A percentile compares a stretch with the other conserved stretches of the same genome.
Conservation (phyloP, 2,888 invertebrate species). For the Pseudanteris insignis region DNA sequence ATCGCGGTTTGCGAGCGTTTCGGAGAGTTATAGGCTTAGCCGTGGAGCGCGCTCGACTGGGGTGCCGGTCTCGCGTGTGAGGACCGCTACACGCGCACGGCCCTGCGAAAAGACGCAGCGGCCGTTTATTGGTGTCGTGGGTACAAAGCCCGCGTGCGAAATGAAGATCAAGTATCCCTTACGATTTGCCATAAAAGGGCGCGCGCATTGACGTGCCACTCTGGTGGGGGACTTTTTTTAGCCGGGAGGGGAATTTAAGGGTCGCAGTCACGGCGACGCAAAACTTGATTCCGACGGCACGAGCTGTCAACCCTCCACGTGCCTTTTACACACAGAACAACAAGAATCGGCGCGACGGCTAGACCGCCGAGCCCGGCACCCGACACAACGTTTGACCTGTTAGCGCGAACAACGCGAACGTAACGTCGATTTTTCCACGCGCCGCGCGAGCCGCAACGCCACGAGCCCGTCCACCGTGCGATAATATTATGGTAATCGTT, state of each 20-base stretch:
- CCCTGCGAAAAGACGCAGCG: constrained; percentile 53
- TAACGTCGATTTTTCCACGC: too few relatives aligned
- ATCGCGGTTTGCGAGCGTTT: constrained; percentile 47
- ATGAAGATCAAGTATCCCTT: constrained; percentile 49
- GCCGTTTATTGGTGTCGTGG: constrained; percentile 63
- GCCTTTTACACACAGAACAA: constrained; percentile 43
- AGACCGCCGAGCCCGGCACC: too few relatives aligned
- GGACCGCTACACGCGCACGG: constrained; percentile 38
- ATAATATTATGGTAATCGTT: constrained; percentile 26
- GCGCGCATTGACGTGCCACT: constrained; percentile 38
- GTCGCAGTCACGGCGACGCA: constrained; percentile 21
- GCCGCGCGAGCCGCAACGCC: not conserved
- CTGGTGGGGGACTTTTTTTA: constrained; percentile 30
- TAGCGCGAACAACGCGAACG: too few relatives aligned
- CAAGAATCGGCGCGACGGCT: constrained; percentile 6
- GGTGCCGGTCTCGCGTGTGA: constrained; percentile 11
- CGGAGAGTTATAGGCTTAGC: constrained; percentile 21
- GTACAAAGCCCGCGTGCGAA: constrained; percentile 46
- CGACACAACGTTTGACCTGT: too few relatives aligned
- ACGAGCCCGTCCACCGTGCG: not conserved
- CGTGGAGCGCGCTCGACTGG: constrained; percentile 8
- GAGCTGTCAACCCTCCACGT: constrained; percentile 55
- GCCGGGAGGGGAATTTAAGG: constrained; percentile 27
- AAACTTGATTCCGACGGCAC: constrained; percentile 57
- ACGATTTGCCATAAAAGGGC: constrained; percentile 33